phyloP scores from a whole-genome alignment of 1,140 invertebrate genomes.

The Octopus sinensis region DNA sequence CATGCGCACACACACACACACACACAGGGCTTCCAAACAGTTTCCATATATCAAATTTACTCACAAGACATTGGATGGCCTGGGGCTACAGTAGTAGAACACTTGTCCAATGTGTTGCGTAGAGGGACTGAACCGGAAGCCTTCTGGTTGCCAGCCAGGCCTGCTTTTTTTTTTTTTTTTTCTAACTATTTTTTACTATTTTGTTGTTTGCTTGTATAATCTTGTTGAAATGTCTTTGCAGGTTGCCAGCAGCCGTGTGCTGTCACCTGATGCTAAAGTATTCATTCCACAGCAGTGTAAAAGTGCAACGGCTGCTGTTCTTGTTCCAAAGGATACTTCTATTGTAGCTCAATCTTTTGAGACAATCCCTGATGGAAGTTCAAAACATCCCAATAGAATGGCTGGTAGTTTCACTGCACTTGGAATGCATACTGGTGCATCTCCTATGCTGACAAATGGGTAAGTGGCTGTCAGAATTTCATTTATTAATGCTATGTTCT shows the following conservation, averaged over 20 bases:
- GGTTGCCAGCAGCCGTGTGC: not conserved
- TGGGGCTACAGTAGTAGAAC: too few relatives aligned
- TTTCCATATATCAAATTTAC: too few relatives aligned
- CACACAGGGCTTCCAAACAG: too few relatives aligned
- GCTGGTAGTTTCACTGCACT: not conserved
- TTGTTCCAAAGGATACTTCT: not conserved
- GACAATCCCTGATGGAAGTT: not conserved
- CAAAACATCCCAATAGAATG: not conserved
- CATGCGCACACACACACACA: too few relatives aligned
- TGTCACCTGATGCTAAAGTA: conserved; percentile 3
- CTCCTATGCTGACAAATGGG: not conserved
- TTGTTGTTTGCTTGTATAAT: not conserved
- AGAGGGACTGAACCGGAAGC: too few relatives aligned
- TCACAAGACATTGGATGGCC: too few relatives aligned
- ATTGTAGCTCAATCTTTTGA: not conserved
- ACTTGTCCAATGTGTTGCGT: too few relatives aligned
- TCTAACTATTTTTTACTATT: not conserved
- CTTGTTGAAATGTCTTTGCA: not conserved
- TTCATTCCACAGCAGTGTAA: conserved; percentile 2
- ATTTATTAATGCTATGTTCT: too few relatives aligned
- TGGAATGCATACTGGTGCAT: not conserved
- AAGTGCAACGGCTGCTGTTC: not conserved
- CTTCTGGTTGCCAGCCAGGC: too few relatives aligned
- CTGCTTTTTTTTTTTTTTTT: not conserved
- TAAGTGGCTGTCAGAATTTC: not conserved